Percentiles rank a stretch among this genome's conserved stretches.
Evolutionary conservation across 2,113 vertebrate species (phyloP).

Genomic region (Synodontis membranacea): DNA sequence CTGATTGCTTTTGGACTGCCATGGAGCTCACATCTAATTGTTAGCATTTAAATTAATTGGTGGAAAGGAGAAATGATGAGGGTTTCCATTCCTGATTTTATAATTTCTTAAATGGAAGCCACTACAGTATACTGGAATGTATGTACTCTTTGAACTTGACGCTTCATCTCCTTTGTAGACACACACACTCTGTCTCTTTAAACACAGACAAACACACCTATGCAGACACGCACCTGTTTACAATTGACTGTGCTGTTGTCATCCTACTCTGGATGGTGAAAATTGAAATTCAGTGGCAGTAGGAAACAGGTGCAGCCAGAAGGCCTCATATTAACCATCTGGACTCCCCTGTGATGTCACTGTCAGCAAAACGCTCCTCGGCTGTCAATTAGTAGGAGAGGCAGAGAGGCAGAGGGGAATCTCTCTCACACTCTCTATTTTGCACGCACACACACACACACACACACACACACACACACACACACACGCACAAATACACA

Average conservation of each 20-base stretch:
- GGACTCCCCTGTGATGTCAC: constrained; percentile 57
- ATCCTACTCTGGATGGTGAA: constrained; percentile 35
- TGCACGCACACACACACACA: not conserved
- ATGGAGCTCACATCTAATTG: constrained; percentile 77
- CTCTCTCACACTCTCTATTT: constrained; percentile 37
- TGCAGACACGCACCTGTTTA: constrained; percentile 44
- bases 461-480: not conserved
- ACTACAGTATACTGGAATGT: not conserved
- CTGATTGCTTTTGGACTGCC: constrained; percentile 74
- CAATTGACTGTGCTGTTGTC: constrained; percentile 48
- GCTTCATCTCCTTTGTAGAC: not conserved
- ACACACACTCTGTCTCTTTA: constrained; percentile 18
- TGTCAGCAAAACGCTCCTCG: constrained; percentile 49
- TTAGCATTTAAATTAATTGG: constrained; percentile 77
- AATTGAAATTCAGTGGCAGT: constrained; percentile 52
- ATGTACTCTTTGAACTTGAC: constrained; percentile 4
- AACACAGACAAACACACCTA: constrained; percentile 17
- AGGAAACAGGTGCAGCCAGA: constrained; percentile 60
- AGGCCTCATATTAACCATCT: constrained; percentile 57
- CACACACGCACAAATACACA: constrained; percentile 10
- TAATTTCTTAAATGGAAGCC: not conserved
- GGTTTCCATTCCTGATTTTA: constrained; percentile 22
- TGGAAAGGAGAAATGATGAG: constrained; percentile 58
- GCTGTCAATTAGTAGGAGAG: constrained; percentile 58
- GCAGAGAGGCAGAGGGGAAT: constrained; percentile 45